Base-by-base conservation (phyloP, 2,797 vertebrate genomes). In the Lophius americanus region DNA sequence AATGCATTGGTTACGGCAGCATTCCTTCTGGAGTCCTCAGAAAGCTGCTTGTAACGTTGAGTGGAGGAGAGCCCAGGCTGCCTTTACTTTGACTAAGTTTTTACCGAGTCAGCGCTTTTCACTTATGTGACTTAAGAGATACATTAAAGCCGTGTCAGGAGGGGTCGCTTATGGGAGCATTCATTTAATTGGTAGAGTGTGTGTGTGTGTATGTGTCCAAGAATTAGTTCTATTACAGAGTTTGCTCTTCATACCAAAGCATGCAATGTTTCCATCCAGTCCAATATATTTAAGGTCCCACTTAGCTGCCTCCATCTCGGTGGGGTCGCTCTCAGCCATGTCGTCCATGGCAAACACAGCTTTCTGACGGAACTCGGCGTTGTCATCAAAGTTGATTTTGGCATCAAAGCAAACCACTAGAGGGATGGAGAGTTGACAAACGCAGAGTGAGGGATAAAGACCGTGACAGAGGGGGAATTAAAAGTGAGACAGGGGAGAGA, bases 301-400 rank as follows among this genome's bases (percentile, higher is more conserved):
- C 89, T 92, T 96, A 84, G 96, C 97, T 13, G 98, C 98, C 90
- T 97, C 96, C 0, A 91, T 97, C 92, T 99, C 98, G 9, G 94
- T 96, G 71, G 96, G 95, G 82, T 99, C 96, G 56, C 94, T 97
- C 88, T 98, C 98, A 11, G 94, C 95, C 83, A 95, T 96, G 93
- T 99, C 96, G 52, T 98, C 97, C 98, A 98, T 93, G 71, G 96
- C 96, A 78, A 99, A 99, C 89, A 99, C 96, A 8, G 94, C 93
- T 89, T 96, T 98, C 92, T 99, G 98, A 68, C 98, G 94, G 84
- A 99, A 99, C 93, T 99, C 96, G 0, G 98, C 98, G 0, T 99
- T 99, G 94, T 99, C 98, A 55, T 99, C 98, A 65, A 99, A 99
- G 93, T 96, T 99, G 92, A 99, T 99, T 91, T 99, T 99, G 66